These are phyloP conservation scores for Ibycter americanus DNA, from an alignment of 2,797 vertebrate genomes.

Conservation along the genomic window DNA sequence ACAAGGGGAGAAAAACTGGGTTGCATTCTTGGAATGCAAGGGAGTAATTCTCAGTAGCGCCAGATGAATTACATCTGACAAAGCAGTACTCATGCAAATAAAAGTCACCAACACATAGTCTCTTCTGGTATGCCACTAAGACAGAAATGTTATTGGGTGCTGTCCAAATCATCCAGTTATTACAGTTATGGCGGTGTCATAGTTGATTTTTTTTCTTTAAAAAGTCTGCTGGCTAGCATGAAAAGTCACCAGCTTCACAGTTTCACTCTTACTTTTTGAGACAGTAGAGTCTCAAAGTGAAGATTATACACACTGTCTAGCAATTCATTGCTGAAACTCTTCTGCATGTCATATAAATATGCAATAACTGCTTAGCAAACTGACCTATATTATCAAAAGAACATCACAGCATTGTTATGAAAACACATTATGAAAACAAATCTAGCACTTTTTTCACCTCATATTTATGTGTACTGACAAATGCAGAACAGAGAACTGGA, in stretches of 20 bases:
- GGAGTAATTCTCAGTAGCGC: not conserved
- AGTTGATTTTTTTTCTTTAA: not conserved
- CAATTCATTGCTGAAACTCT: not conserved
- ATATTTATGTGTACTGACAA: not conserved
- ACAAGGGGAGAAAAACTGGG: not conserved
- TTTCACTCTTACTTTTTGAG: not conserved
- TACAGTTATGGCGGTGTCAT: not conserved
- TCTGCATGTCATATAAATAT: not conserved
- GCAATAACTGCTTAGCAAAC: not conserved
- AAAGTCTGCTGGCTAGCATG: not conserved
- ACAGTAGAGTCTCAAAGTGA: not conserved
- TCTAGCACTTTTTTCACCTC: not conserved
- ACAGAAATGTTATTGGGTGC: not conserved
- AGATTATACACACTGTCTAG: not conserved
- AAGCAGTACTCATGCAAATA: conserved; percentile 20
- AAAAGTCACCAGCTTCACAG: not conserved
- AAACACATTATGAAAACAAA: not conserved
- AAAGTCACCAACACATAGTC: conserved; percentile 1
- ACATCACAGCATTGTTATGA: not conserved
- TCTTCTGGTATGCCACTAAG: conserved; percentile 6
- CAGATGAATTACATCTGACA: conserved; percentile 35
- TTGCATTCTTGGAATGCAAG: not conserved
- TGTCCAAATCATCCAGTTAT: not conserved
- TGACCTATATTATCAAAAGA: not conserved
- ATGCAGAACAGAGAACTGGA: not conserved